Conservation (phyloP, 2,797 vertebrate genomes). For the Epinephelus malabaricus region DNA sequence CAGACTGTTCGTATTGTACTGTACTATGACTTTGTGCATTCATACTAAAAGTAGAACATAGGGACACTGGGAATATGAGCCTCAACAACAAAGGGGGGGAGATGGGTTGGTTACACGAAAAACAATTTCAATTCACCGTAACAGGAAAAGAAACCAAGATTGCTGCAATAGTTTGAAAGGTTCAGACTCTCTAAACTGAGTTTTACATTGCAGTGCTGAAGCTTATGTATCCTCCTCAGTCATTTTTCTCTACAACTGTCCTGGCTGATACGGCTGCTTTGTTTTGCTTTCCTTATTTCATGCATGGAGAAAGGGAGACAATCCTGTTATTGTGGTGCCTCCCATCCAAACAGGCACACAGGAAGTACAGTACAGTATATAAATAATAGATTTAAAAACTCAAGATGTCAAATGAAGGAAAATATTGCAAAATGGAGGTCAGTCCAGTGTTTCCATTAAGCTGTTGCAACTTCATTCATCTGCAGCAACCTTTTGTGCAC, state of each 20-base stretch:
- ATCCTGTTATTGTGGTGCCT: slow-evolving; percentile 34
- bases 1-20: slow-evolving; percentile 6
- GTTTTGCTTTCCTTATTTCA: slow-evolving; percentile 31
- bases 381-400: slow-evolving; percentile 59
- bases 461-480: slow-evolving; percentile 54
- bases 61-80: slow-evolving; percentile 38
- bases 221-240: background rate
- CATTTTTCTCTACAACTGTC: slow-evolving; percentile 3
- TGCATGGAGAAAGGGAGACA: slow-evolving; percentile 33
- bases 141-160: slow-evolving; percentile 18
- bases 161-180: background rate
- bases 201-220: background rate
- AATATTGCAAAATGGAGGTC: slow-evolving; percentile 40
- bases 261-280: slow-evolving; percentile 17
- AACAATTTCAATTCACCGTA: background rate
- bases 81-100: slow-evolving; percentile 20
- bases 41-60: slow-evolving; percentile 47
- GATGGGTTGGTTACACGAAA: slow-evolving; percentile 9
- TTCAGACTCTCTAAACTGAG: background rate
- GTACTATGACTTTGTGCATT: slow-evolving; percentile 34
- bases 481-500: slow-evolving; percentile 53
- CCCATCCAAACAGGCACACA: slow-evolving; percentile 27
- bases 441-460: slow-evolving; percentile 51
- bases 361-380: slow-evolving; percentile 31
- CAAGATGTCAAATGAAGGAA: slow-evolving; percentile 51